Percentiles rank a stretch among this genome's conserved stretches.
These are phyloP conservation scores for Torymus tubicola DNA, from an alignment of 2,888 invertebrate genomes.

Conservation along the genomic window DNA sequence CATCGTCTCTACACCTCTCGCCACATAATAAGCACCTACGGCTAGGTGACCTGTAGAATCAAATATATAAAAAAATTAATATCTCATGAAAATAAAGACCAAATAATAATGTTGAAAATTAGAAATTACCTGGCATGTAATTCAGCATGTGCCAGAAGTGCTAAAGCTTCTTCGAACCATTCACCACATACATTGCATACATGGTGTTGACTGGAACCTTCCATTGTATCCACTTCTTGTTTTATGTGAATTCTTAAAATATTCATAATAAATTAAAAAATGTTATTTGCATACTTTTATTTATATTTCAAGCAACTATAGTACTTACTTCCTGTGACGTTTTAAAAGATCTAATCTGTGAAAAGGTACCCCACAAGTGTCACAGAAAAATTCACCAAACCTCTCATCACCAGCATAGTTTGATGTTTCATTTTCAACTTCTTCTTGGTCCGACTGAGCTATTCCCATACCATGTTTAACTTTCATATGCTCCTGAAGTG, in stretches of 20 bases:
- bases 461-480: conserved; percentile 78
- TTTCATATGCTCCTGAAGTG: conserved; percentile 81
- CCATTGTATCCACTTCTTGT: conserved; percentile 69
- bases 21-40: conserved; percentile 82
- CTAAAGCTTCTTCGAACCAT: conserved; percentile 85
- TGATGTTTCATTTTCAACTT: conserved; percentile 77
- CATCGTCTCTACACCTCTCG: conserved; percentile 81
- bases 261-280: conserved; percentile 17
- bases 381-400: conserved; percentile 82
- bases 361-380: conserved; percentile 88
- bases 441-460: conserved; percentile 70
- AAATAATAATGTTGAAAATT: not conserved
- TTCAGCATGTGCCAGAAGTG: conserved; percentile 88
- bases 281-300: not conserved
- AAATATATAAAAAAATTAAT: too few species aligned
- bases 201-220: conserved; percentile 77
- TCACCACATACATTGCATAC: conserved; percentile 89
- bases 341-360: conserved; percentile 86
- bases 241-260: conserved; percentile 72
- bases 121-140: conserved; percentile 80
- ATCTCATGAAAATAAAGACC: not conserved
- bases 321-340: conserved; percentile 81
- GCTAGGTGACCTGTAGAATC: conserved; percentile 69
- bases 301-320: not conserved
- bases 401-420: conserved; percentile 79